Evolutionary conservation across 2,797 vertebrate species (phyloP).

Genomic region (Coracias cyanogaster): DNA sequence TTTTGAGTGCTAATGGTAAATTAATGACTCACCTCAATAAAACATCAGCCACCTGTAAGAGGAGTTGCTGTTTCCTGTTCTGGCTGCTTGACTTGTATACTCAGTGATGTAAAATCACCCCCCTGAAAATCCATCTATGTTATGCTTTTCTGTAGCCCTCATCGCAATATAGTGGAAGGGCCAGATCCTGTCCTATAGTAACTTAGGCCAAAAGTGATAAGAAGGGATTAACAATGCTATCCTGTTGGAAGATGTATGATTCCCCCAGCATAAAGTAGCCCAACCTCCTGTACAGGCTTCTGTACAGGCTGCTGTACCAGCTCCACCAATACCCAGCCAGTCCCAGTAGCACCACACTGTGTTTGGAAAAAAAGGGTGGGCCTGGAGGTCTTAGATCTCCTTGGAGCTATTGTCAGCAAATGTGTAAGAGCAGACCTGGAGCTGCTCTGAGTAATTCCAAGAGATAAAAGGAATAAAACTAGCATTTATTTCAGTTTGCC

Average conservation of each 20-base stretch:
- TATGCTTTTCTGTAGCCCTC: background rate
- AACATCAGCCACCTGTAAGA: background rate
- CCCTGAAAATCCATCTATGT: background rate
- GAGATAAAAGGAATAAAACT: background rate
- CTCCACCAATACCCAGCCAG: background rate
- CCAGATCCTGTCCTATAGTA: background rate
- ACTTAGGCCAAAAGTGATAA: background rate
- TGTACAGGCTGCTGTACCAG: background rate
- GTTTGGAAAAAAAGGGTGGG: background rate
- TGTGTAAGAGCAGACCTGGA: background rate
- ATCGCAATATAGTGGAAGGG: fast-evolving
- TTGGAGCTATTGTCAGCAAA: background rate
- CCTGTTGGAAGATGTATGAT: background rate
- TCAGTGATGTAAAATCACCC: background rate
- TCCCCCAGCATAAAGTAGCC: background rate
- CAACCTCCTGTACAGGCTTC: background rate
- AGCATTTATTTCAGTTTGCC: background rate
- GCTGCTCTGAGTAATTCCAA: background rate
- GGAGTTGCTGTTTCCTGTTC: background rate
- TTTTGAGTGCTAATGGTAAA: background rate
- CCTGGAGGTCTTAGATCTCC: background rate
- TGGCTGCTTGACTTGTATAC: background rate
- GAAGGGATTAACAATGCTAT: background rate
- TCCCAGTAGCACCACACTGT: background rate
- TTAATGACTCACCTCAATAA: background rate